Evolutionary conservation across 2,888 invertebrate genomes (phyloP), one percentile per base, ranked within the genome.

Genomic region (Tachina lurida): DNA sequence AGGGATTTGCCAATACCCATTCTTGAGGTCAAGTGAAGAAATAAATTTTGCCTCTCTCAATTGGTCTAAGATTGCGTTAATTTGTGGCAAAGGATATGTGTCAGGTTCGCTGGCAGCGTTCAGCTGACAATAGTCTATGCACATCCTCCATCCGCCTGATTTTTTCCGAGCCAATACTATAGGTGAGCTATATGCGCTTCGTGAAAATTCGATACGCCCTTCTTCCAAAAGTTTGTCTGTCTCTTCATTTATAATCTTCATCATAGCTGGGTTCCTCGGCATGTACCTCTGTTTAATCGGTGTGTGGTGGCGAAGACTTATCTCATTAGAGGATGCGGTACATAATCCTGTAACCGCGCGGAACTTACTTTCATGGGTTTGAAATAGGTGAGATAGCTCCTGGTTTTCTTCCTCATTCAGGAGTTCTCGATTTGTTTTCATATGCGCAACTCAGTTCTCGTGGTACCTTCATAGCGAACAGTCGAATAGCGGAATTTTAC

Each of bases 101-200:
- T 85, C 81, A n/a, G 80, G 75, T 41, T 67, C 70, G 3, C 43
- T 58, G 2, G 49, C 52, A 5, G 75, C 60, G 13, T 77, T 77
- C 2, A 77, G n/a, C 8, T 71, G 77, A 1, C 84, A 47, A 15
- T 77, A 84, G 49, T 81, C 84, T 0, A 87, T 67, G 17, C 81
- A 87, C 45, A 81, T 65, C 15, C 82, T 31, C 85, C 85, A 87
- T 0, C 58, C 74, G 2, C 78, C 81, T 4, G 58, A 19, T 43
- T 83, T 87, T 68, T 87, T 87, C 10, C 65, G 41, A 0, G 79
- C 84, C 0, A 81, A 17, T 0, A 85, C 75, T 0, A 85, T 84
- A 0, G 80, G 84, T 0, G 75, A 63, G 3, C 22, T 22, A 22
- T 22, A 22, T 1, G 22, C 22, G 13, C 80, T 85, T 22, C 83